These are phyloP conservation scores for Monomorium pharaonis DNA, from an alignment of 1,140 invertebrate species.

Conservation along the genomic window DNA sequence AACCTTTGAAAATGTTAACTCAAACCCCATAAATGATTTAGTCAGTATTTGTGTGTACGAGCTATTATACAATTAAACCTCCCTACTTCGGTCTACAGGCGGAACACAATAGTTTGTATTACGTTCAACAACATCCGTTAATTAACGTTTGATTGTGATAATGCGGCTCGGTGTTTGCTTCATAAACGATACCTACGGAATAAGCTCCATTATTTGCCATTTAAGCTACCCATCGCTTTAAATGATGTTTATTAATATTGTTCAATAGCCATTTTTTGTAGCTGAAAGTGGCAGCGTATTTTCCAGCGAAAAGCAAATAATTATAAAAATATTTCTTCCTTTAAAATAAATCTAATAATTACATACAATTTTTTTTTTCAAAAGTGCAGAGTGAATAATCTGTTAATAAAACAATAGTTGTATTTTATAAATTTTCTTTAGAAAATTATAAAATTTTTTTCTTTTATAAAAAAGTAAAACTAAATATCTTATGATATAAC, in stretches of 20 bases:
- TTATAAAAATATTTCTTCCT: background rate
- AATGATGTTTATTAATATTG: slow-evolving; percentile 38
- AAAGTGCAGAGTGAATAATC: background rate
- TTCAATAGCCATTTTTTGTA: background rate
- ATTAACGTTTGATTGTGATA: slow-evolving; percentile 58
- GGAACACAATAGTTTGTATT: slow-evolving; percentile 45
- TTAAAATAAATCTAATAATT: slow-evolving; percentile 4
- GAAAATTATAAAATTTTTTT: background rate
- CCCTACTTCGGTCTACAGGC: slow-evolving; percentile 2
- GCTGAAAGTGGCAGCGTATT: background rate
- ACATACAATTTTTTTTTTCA: background rate
- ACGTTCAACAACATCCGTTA: slow-evolving; percentile 53
- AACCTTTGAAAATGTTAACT: background rate
- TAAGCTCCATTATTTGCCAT: slow-evolving; percentile 56
- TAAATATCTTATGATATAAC: background rate
- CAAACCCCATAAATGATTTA: background rate
- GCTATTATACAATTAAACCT: slow-evolving; percentile 45
- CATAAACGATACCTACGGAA: slow-evolving; percentile 55
- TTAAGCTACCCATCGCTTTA: slow-evolving; percentile 47
- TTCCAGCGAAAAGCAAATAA: background rate
- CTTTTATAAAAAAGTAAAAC: background rate
- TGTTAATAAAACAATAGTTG: background rate
- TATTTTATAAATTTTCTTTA: too few species aligned
- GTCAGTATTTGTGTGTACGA: background rate
- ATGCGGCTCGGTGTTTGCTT: slow-evolving; percentile 40